phyloP scores from a whole-genome alignment of 1,140 invertebrate genomes.

The Pantala flavescens region DNA sequence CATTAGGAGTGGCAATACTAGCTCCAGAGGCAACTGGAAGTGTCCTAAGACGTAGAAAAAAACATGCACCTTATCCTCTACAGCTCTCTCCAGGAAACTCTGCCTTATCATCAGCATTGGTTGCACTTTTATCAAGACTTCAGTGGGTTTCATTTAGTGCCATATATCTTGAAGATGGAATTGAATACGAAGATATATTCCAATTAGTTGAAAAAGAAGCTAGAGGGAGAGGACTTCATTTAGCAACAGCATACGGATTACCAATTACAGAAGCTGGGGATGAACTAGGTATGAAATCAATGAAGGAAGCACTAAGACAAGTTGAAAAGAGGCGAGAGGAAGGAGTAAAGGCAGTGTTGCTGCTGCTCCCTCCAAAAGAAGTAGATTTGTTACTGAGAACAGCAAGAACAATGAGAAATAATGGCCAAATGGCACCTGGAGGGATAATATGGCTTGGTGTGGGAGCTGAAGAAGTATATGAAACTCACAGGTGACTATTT shows the following conservation, averaged over 20 bases:
- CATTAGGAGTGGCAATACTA: slow-evolving; percentile 13
- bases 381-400: slow-evolving; percentile 20
- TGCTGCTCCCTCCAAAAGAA: slow-evolving; percentile 25
- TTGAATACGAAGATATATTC: slow-evolving; percentile 25
- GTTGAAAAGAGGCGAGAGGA: not conserved
- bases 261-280: not conserved
- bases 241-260: not conserved
- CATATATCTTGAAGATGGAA: slow-evolving; percentile 26
- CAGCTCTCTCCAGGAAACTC: slow-evolving; percentile 27
- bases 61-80: slow-evolving; percentile 27
- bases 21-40: slow-evolving; percentile 19
- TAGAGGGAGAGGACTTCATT: slow-evolving; percentile 18
- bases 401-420: slow-evolving; percentile 23
- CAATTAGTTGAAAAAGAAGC: slow-evolving; percentile 25
- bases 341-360: slow-evolving; percentile 24
- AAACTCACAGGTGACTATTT: slow-evolving; percentile 14
- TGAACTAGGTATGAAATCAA: not conserved
- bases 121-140: slow-evolving; percentile 25
- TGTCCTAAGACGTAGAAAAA: slow-evolving; percentile 15
- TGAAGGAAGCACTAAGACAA: not conserved
- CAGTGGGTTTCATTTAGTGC: slow-evolving; percentile 28
- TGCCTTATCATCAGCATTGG: slow-evolving; percentile 24
- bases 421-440: slow-evolving; percentile 22
- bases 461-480: slow-evolving; percentile 23
- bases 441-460: slow-evolving; percentile 27